Conservation (phyloP, 2,888 invertebrate species). For the Clivina fossor region DNA sequence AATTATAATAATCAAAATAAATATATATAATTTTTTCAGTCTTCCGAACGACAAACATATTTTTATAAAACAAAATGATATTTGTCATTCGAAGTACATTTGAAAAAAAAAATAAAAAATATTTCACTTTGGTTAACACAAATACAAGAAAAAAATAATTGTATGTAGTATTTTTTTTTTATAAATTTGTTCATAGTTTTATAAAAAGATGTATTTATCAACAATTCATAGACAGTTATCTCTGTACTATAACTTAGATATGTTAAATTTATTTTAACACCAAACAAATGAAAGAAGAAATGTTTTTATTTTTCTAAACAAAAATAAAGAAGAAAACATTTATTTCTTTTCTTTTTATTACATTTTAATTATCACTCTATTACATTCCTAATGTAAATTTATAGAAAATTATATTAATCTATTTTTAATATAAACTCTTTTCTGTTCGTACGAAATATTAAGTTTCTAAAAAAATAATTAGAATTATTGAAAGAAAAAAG, state of each 20-base stretch:
- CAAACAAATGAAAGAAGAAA: not conserved
- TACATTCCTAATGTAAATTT: conserved; percentile 9
- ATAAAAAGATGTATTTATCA: conserved; percentile 11
- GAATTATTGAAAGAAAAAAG: too few species aligned
- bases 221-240: conserved; percentile 4
- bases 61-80: conserved; percentile 5
- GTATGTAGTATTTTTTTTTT: not conserved
- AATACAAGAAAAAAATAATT: conserved; percentile 6
- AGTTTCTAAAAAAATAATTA: too few species aligned
- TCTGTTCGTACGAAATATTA: too few species aligned
- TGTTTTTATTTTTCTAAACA: too few species aligned
- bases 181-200: not conserved
- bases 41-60: not conserved
- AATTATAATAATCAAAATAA: too few species aligned
- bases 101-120: conserved; percentile 1
- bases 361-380: conserved; percentile 7
- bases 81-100: not conserved
- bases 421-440: too few species aligned
- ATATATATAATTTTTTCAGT: conserved; percentile 7
- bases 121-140: conserved; percentile 4
- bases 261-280: conserved; percentile 5
- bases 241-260: conserved; percentile 12
- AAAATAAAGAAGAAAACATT: too few species aligned
- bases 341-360: too few species aligned
- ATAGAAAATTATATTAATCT: conserved; percentile 23